Conservation (phyloP, 2,113 vertebrate genomes). For the Saguinus midas region DNA sequence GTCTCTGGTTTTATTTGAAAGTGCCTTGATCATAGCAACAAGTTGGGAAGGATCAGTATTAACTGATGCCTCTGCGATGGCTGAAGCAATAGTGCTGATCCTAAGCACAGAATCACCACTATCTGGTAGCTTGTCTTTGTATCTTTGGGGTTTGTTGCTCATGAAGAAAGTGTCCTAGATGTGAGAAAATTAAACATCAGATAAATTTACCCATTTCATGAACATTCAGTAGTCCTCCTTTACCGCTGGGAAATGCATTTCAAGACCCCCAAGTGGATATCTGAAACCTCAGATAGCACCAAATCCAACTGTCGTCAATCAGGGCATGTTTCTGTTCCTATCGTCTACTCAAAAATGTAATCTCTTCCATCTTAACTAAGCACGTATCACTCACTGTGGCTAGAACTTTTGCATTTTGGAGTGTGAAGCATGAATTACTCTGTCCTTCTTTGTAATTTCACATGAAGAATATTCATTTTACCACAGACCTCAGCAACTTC, state of each 20-base stretch:
- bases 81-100: conserved; percentile 94
- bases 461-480: background rate
- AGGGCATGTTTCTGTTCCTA: background rate
- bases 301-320: background rate
- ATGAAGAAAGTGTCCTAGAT: conserved; percentile 74
- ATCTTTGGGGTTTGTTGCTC: conserved; percentile 1
- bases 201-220: background rate
- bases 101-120: conserved; percentile 85
- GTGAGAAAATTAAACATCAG: conserved; percentile 35
- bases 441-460: background rate
- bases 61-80: conserved; percentile 93
- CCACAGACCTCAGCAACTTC: background rate
- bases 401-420: background rate
- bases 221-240: background rate
- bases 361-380: background rate
- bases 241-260: background rate
- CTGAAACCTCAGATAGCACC: background rate
- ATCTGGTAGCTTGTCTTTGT: background rate
- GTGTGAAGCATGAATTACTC: background rate
- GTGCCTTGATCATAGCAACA: conserved; percentile 93
- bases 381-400: background rate
- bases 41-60: conserved; percentile 93
- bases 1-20: conserved; percentile 87
- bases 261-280: background rate
- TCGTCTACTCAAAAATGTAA: background rate